Evolutionary conservation across 2,113 vertebrate genomes (phyloP).

Genomic region (Halcyon malimbica): DNA sequence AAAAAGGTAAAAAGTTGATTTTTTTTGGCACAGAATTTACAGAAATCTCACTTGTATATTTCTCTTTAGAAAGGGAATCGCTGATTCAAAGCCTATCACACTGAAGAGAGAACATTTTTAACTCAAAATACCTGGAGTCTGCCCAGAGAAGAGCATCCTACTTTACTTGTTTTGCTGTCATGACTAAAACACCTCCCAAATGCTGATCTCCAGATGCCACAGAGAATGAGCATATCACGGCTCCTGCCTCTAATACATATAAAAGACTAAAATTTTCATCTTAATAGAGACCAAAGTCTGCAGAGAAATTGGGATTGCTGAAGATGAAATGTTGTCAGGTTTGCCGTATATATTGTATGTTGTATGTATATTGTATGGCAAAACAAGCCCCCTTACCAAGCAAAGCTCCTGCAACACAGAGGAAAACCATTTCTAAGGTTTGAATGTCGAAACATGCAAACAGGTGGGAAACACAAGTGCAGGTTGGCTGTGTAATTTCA

Average conservation of each 20-base stretch:
- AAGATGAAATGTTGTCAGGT: background rate
- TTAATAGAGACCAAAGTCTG: background rate
- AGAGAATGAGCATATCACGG: background rate
- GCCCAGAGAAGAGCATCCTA: background rate
- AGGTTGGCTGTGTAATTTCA: background rate
- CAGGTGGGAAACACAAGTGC: background rate
- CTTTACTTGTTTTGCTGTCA: background rate
- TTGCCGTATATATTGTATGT: background rate
- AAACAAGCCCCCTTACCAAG: background rate
- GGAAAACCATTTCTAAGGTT: background rate
- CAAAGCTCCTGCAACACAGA: background rate
- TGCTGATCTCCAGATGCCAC: background rate
- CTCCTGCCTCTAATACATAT: background rate
- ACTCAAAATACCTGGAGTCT: background rate
- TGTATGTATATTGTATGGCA: background rate
- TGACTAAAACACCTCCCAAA: background rate
- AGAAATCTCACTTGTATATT: background rate
- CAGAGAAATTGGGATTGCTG: background rate
- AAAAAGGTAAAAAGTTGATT: background rate
- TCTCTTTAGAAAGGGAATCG: background rate
- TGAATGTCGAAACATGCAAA: fast-evolving
- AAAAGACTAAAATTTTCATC: background rate
- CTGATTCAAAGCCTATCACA: background rate
- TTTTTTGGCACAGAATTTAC: background rate
- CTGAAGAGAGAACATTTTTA: background rate